Base-by-base conservation (phyloP, 2,113 vertebrate genomes). In the Uria lomvia region DNA sequence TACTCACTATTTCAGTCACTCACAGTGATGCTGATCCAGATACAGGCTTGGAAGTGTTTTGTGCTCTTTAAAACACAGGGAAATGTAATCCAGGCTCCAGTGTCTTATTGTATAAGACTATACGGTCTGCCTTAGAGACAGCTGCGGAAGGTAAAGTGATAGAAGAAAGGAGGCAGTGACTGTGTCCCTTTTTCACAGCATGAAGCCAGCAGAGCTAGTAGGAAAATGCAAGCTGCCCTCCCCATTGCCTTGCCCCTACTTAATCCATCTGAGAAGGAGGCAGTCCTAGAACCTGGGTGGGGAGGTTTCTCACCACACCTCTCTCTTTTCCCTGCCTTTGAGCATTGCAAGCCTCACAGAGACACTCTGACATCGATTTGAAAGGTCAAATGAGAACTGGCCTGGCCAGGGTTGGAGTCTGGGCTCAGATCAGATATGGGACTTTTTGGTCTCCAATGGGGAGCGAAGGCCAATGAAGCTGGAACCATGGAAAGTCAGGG, bases 361-460 rank as follows among this genome's bases (percentile, higher is more conserved):
- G 8, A 49, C 34, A 15, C 5, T 50, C 55, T 59, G n/a, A 27
- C 1, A 2, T 53, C 0, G 0, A 6, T 83, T 60, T 63, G 32
- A 82, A 80, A 74, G 50, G 72, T 43, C 9, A 62, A n/a, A 43
- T 15, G 34, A 68, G 27, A 76, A 22, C 36, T 74, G 30, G 2
- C 30, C 36, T 47, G 26, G 24, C 22, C n/a, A 53, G 21, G 11
- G 6, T 10, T 83, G 55, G 19, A 65, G 13, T 36, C 12, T 86
- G 34, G 17, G 19, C 30, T 80, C 17, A 36, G 22, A 32, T 15
- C 7, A 27, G 50, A 26, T 16, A 6, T 56, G 34, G 11, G 63
- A 20, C 8, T 30, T 47, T 34, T 75, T 49, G 15, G 6, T 76
- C 30, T 47, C 13, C 0, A 0, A 23, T 32, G 8, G 9, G 9